A percentile compares a stretch with the other conserved stretches of the same genome.
Conservation (phyloP, 2,888 invertebrate species). For the Pseudoips prasinana region DNA sequence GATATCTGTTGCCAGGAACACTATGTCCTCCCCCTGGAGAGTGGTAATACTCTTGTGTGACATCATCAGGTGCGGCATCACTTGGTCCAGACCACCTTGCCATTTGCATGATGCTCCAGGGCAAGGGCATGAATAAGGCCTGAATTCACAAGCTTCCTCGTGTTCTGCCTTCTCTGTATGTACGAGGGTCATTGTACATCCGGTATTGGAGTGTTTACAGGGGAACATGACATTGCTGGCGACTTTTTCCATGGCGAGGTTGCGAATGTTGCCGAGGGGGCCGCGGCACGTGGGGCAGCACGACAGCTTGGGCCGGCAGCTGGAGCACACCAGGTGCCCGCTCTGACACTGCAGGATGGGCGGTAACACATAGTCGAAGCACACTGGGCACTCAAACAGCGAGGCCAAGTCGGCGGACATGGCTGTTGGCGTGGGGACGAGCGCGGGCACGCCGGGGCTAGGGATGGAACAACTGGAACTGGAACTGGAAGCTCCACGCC, state of each 20-base stretch:
- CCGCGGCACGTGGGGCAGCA: conserved; percentile 99
- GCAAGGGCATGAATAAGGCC: conserved; percentile 99
- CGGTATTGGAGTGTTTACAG: conserved; percentile 98
- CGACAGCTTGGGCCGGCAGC: conserved; percentile 97
- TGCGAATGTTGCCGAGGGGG: conserved; percentile 97
- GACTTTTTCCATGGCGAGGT: conserved; percentile 99
- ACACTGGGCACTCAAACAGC: conserved; percentile 97
- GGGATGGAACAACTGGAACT: conserved; percentile 78
- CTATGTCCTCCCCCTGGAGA: conserved; percentile 99
- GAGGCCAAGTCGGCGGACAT: conserved; percentile 94
- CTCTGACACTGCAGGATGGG: conserved; percentile 99
- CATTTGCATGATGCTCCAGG: conserved; percentile 99
- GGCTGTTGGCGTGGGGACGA: conserved; percentile 83
- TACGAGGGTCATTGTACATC: conserved; percentile 94
- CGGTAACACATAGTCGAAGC: conserved; percentile 99
- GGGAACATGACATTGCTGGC: conserved; percentile 99
- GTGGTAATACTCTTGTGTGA: conserved; percentile 99
- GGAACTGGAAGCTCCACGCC: conserved; percentile 78
- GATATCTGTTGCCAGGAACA: conserved; percentile 99
- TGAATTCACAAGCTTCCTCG: conserved; percentile 98
- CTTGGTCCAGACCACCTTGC: conserved; percentile 98
- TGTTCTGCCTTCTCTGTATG: conserved; percentile 99
- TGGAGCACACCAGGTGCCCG: conserved; percentile 98
- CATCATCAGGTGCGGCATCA: conserved; percentile 99
- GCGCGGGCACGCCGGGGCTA: conserved; percentile 75